A percentile compares a stretch with the other conserved stretches of the same genome.
phyloP scores from a whole-genome alignment of 2,797 vertebrate genomes.

The Lithobates pipiens region DNA sequence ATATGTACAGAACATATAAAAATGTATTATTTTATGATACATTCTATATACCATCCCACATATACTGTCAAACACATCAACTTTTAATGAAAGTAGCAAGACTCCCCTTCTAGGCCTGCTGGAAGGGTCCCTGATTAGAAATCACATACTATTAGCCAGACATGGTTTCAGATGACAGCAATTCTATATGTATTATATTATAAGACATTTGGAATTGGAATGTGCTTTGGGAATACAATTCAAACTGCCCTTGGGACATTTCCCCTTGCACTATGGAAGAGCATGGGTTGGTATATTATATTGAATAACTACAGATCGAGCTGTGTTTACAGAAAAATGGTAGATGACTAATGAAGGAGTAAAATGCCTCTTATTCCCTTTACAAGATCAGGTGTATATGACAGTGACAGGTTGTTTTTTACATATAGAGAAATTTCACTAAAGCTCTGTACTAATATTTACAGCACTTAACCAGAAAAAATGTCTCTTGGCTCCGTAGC shows the following conservation, averaged over 20 bases:
- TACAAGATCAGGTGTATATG: constrained; percentile 9
- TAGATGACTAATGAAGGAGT: constrained; percentile 4
- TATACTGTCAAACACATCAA: no score
- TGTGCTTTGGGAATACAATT: background rate
- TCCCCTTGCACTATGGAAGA: background rate
- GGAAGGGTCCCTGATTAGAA: no score
- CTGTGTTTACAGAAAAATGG: constrained; percentile 3
- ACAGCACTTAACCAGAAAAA: background rate
- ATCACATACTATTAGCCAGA: no score
- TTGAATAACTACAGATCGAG: background rate
- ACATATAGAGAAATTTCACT: constrained; percentile 6
- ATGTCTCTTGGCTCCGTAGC: background rate
- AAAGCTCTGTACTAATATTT: constrained; percentile 12
- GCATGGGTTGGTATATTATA: background rate
- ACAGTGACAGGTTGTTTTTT: background rate
- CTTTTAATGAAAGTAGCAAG: no score
- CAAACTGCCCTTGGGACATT: background rate
- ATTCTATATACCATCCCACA: no score
- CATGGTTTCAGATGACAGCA: no score
- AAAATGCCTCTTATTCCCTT: background rate
- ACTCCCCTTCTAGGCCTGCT: no score
- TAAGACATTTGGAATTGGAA: no score
- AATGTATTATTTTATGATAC: no score
- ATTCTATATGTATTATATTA: no score
- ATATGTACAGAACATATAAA: no score